Evolutionary conservation across 1,140 invertebrate species (phyloP), one percentile per base, ranked within the genome.

Genomic region (Pectinophora gossypiella): DNA sequence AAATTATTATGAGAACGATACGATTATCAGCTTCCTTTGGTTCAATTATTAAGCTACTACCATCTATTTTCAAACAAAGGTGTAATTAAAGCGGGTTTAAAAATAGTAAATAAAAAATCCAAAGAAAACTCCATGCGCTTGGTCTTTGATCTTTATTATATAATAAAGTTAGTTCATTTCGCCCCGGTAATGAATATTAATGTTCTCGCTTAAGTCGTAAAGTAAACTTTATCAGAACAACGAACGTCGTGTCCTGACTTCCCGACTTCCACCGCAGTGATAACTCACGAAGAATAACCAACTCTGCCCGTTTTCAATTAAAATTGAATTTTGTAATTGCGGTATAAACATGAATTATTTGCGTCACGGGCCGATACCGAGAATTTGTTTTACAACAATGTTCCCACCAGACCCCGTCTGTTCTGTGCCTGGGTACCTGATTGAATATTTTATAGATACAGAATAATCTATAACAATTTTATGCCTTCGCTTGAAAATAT

Each of bases 81-180:
- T 40, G 36, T 40, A 15, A 18, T 40, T 40, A 40, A 12, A 40
- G 12, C 23, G 23, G 5, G 36, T 40, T 15, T 40, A 10, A 40
- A 40, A 40, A 40, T 40, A 15, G 2, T 6, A 15, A 15, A 16
- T 40, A 40, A 40, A 32, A 40, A 40, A 15, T 15, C 36, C n/a
- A 7, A 13, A 38, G 4, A 38, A 13, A 38, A n/a, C 35, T 38
- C 35, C 35, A n/a, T 38, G 35, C 12, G 23, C 35, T 40, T 15
- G 36, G n/a, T 69, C 68, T 76, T 78, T 80, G 76, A 76, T 81
- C 74, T 76, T 76, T 77, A 80, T 76, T 79, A 72, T 76, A 76
- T 73, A 79, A 78, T 82, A 80, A 84, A 84, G 63, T 84, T 77
- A 75, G 72, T 84, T 84, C 75, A 82, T 84, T 82, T 80, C 66